These are phyloP conservation scores for Leucoma salicis DNA, from an alignment of 2,888 invertebrate species.

Conservation along the genomic window DNA sequence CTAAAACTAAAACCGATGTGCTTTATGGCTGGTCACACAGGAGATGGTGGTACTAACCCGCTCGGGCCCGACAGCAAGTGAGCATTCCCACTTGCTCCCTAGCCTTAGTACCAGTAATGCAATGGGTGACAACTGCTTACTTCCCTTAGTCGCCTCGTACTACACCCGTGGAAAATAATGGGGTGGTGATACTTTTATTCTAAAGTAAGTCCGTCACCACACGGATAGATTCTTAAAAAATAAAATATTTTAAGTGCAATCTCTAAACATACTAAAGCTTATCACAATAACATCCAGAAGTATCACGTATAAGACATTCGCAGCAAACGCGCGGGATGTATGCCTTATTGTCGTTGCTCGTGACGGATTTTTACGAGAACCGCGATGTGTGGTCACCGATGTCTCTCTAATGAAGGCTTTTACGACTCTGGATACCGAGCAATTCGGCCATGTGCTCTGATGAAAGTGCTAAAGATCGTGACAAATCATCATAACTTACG, in stretches of 20 bases:
- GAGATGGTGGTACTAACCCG: too few relatives aligned
- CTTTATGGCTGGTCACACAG: too few relatives aligned
- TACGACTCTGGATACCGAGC: constrained; percentile 21
- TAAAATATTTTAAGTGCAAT: constrained; percentile 3
- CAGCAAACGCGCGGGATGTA: constrained; percentile 49
- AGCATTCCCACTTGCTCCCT: too few relatives aligned
- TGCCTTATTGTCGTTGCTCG: constrained; percentile 60
- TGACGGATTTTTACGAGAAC: constrained; percentile 68
- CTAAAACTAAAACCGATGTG: too few relatives aligned
- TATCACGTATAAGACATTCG: constrained; percentile 66
- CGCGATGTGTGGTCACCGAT: constrained; percentile 41
- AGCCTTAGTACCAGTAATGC: neutral
- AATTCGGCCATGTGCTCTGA: constrained; percentile 4
- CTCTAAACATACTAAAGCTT: constrained; percentile 22
- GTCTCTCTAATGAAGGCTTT: constrained; percentile 32
- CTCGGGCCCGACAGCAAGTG: too few relatives aligned
- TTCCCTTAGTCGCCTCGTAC: too few relatives aligned
- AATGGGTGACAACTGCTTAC: neutral
- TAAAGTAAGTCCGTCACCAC: too few relatives aligned
- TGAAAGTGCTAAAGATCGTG: constrained; percentile 4
- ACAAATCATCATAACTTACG: constrained; percentile 10
- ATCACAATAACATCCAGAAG: constrained; percentile 40
- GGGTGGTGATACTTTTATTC: too few relatives aligned
- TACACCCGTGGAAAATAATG: too few relatives aligned
- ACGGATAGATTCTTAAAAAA: too few relatives aligned